Base-by-base conservation (phyloP, 2,888 invertebrate genomes). In the Atethmia centrago region DNA sequence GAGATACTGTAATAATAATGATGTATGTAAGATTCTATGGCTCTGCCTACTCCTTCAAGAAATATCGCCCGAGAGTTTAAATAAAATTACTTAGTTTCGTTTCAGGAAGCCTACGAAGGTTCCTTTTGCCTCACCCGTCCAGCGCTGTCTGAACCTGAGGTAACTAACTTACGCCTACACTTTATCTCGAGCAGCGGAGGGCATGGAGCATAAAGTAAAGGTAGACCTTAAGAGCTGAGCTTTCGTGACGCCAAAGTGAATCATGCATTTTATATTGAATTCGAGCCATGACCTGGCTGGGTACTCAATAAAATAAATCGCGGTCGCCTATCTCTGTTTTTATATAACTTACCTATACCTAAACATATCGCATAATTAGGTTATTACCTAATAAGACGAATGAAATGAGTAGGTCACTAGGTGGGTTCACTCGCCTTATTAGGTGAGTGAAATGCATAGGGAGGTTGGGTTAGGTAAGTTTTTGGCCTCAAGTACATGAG, bases 191-290 rank as follows among this genome's bases (percentile, higher is more conserved):
- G 51, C 45, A 21, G 31, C 4, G 14, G 0, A 31, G n/a, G 16
- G 14, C 16, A 16, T 14, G 55, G 16, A 51, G 28, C 70, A 59
- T 56, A 40, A 49, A 58, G 28, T 12, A 10, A n/a, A 25, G n/a
- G 28, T 14, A 21, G 4, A 25, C 25, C 14, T n/a, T 45, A n/a
- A 53, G 36, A 42, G 45, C 55, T 21, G n/a, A 59, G 40, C 73
- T 63, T 64, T 40, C 25, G 31, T 47, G 25, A 40, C 58, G 36
- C 12, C 36, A n/a, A 8, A 28, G 9, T 21, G 36, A 77, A 70
- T 73, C 56, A 40, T 72, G 14, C 45, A 62, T 74, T 80, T 56
- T 66, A 21, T 53, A 74, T 80, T 53, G 12, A 67, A 58, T 53
- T 47, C 21, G 25, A n/a, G 31, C 10, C 49, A 7, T 40, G 36